Evolutionary conservation across 2,888 invertebrate species (phyloP), one percentile per base, ranked within the genome.

Genomic region (Drosophila mulleri): DNA sequence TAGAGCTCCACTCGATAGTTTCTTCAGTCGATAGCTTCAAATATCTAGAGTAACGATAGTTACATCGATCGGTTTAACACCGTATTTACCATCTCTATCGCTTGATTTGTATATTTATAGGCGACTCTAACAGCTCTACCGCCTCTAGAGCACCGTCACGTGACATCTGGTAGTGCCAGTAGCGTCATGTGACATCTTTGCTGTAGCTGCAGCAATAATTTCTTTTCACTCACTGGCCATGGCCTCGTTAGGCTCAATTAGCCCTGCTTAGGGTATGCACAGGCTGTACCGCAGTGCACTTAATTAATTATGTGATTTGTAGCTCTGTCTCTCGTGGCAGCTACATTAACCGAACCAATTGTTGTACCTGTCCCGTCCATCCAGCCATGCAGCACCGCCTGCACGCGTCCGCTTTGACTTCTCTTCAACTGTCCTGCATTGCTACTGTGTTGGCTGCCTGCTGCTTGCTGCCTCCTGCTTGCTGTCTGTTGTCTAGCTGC

Each of bases 301-400:
- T 65, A 53, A 67, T 59, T 74, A 72, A 74, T 66, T 59, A 56
- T 48, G 68, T 61, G 61, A 67, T 75, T 67, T 67, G 41, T 66
- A 48, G 53, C 50, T 9, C 23, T 16, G 26, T 32, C 18, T 16
- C 39, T 48, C 44, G 61, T 20, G 42, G 44, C 41, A 63, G 61
- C 11, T n/a, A 57, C 75, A 67, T 57, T 45, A 57, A 44, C 9
- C 41, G 68, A 58, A 58, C 52, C 52, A 37, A 53, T 53, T 53
- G 37, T 23, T 23, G 2, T 20, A 32, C 52, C 52, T 50, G 32
- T 18, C 2, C 32, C 50, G 7, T 32, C 32, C 32, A 50, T 32
- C 50, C 18, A 32, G 0, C n/a, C 32, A 3, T 12, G n/a, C 48
- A 29, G 11, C 48, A 4, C 3, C 6, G 37, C 12, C 37, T 37